A percentile compares a stretch with the other conserved stretches of the same genome.
Evolutionary conservation across 2,797 vertebrate genomes (phyloP).

Genomic region (Alauda arvensis): DNA sequence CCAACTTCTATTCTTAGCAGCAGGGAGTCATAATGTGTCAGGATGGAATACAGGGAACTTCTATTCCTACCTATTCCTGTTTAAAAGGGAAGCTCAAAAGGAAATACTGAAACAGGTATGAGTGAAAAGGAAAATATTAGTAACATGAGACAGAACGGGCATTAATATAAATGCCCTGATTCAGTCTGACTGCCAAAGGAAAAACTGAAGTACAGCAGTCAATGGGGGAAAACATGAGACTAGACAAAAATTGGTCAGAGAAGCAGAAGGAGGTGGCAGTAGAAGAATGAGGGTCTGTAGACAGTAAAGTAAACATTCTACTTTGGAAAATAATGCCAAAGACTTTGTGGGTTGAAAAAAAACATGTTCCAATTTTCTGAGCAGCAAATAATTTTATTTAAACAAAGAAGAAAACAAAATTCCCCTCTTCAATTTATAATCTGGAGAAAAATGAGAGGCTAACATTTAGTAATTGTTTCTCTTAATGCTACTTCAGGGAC

Average conservation of each 20-base stretch:
- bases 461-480: not conserved
- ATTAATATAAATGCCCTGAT: not conserved
- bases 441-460: not conserved
- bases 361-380: not conserved
- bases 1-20: not conserved
- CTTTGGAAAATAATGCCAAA: not conserved
- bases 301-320: not conserved
- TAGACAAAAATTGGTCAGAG: not conserved
- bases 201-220: not conserved
- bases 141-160: not conserved
- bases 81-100: not conserved
- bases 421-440: not conserved
- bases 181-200: not conserved
- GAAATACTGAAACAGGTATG: not conserved
- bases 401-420: not conserved
- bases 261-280: not conserved
- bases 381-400: constrained; percentile 2
- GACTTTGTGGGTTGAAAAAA: not conserved
- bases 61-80: not conserved
- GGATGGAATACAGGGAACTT: not conserved
- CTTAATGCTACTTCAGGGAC: not conserved
- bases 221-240: not conserved
- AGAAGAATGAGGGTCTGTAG: not conserved
- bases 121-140: not conserved
- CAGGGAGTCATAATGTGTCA: not conserved